Percentiles rank a stretch among this genome's conserved stretches.
phyloP scores from a whole-genome alignment of 1,140 invertebrate genomes.

The Trichomalopsis sarcophagae region DNA sequence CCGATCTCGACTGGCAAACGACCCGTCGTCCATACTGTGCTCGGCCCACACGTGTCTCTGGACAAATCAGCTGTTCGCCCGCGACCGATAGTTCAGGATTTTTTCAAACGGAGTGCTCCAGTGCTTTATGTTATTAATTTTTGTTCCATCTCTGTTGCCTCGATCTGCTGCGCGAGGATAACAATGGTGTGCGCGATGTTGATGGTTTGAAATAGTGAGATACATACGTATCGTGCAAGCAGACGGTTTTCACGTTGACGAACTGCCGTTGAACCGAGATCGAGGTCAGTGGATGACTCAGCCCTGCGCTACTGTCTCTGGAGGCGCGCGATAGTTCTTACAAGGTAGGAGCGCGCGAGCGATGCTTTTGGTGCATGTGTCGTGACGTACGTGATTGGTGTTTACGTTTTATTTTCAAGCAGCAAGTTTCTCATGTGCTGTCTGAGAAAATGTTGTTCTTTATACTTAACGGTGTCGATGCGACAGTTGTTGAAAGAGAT shows the following conservation, averaged over 20 bases:
- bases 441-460: no score
- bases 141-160: not conserved
- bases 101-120: not conserved
- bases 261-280: no score
- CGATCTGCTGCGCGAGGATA: not conserved
- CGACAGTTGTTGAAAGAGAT: no score
- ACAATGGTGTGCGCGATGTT: not conserved
- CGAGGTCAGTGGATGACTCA: not conserved
- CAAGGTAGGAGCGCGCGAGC: no score
- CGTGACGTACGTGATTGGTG: no score
- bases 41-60: not conserved
- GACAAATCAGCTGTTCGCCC: not conserved
- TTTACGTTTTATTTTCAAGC: no score
- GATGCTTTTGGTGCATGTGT: not conserved
- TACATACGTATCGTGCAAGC: not conserved
- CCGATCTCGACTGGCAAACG: not conserved
- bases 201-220: not conserved
- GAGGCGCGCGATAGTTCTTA: not conserved
- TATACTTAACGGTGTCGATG: no score
- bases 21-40: not conserved
- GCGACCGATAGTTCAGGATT: not conserved
- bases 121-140: not conserved
- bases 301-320: not conserved
- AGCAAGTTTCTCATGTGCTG: no score
- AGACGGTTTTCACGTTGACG: not conserved